These are phyloP conservation scores for Arenicola marina DNA, from an alignment of 2,888 invertebrate genomes.

Conservation along the genomic window DNA sequence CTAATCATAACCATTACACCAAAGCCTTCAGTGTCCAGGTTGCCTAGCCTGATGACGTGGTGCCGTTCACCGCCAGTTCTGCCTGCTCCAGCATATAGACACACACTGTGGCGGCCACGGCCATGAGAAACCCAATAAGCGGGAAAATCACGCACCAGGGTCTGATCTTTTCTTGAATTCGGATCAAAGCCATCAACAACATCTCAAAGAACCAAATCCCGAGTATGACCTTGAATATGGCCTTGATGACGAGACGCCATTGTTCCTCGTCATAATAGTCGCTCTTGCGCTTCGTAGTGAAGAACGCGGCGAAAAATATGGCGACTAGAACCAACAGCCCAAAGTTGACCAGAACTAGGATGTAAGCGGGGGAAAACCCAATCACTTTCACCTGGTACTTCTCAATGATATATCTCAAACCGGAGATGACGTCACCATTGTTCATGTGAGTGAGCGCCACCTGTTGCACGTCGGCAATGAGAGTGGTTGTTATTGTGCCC, in stretches of 20 bases:
- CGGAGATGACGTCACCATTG: neutral
- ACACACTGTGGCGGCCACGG: neutral
- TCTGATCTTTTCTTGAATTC: neutral
- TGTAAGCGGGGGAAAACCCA: neutral
- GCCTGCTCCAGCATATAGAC: too few species aligned
- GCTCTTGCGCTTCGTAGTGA: neutral
- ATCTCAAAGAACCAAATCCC: neutral
- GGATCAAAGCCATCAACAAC: neutral
- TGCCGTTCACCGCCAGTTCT: too few species aligned
- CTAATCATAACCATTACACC: too few species aligned
- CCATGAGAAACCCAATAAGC: neutral
- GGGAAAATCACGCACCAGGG: neutral
- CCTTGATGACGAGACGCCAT: neutral
- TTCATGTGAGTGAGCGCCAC: too few species aligned
- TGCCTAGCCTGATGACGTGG: too few species aligned
- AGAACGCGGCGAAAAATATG: neutral
- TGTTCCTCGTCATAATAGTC: constrained; percentile 1
- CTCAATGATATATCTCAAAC: neutral
- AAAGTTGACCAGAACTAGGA: neutral
- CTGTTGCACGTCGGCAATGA: too few species aligned
- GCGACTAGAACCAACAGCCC: neutral
- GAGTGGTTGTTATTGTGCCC: too few species aligned
- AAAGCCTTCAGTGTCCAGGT: too few species aligned
- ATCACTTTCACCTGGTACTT: neutral
- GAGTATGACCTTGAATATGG: neutral